These are phyloP conservation scores for Apis laboriosa DNA, from an alignment of 1,140 invertebrate species.

Conservation along the genomic window DNA sequence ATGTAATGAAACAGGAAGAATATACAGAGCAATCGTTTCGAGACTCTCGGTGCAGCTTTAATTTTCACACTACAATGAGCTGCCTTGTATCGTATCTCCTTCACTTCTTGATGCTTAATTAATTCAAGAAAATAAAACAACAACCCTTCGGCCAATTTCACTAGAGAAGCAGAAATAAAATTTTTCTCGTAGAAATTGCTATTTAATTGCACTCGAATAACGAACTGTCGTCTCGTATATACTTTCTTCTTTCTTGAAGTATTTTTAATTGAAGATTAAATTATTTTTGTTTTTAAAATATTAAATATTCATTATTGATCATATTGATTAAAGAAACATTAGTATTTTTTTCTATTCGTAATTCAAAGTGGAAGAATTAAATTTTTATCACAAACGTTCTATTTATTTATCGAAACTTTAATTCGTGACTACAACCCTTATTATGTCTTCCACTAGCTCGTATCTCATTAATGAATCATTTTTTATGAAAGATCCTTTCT, in stretches of 20 bases:
- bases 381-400: too few species aligned
- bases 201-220: background rate
- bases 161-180: background rate
- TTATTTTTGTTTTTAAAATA: background rate
- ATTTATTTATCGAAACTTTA: too few species aligned
- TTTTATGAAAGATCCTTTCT: too few species aligned
- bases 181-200: background rate
- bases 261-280: background rate
- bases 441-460: too few species aligned
- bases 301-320: background rate
- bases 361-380: too few species aligned
- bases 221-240: too few species aligned
- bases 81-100: conserved; percentile 1
- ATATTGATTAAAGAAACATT: too few species aligned
- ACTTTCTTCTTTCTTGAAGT: accelerated
- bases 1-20: conserved; percentile 20
- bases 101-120: conserved; percentile 25
- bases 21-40: conserved; percentile 10
- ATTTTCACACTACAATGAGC: conserved; percentile 15
- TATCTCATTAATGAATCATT: too few species aligned
- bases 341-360: too few species aligned
- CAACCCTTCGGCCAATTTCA: background rate
- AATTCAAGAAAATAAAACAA: conserved; percentile 7
- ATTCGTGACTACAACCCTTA: too few species aligned
- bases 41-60: conserved; percentile 18